Evolutionary conservation across 1,140 invertebrate genomes (phyloP).

Genomic region (Brachionus calyciflorus): DNA sequence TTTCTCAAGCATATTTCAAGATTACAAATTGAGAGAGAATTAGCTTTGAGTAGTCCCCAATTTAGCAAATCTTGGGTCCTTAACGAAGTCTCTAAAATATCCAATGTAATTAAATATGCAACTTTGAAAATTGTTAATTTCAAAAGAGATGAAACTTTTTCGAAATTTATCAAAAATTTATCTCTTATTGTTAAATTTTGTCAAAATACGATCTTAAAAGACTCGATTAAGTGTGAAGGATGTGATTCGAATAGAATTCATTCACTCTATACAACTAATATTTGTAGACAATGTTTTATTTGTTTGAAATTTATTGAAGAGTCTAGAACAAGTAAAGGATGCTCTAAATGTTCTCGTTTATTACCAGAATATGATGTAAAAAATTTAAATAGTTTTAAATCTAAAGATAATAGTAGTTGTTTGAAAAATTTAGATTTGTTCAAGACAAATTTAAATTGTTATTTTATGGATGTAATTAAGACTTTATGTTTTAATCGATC

Average conservation of each 20-base stretch:
- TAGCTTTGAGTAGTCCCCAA: neutral
- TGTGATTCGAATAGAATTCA: neutral
- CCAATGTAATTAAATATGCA: conserved; percentile 25
- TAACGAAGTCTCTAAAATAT: conserved; percentile 15
- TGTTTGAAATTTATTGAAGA: neutral
- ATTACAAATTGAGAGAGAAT: conserved; percentile 15
- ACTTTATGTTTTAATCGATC: conserved; percentile 10
- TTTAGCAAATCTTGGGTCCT: conserved; percentile 4
- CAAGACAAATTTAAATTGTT: neutral
- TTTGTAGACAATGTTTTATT: neutral
- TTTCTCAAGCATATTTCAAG: neutral
- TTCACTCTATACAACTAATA: neutral
- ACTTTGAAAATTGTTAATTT: conserved; percentile 31
- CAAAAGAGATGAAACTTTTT: neutral
- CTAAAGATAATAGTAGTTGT: neutral
- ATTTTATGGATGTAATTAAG: conserved; percentile 16
- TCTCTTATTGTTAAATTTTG: neutral
- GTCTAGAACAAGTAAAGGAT: neutral
- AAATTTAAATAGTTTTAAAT: neutral
- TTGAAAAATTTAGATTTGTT: neutral
- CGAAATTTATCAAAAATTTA: neutral
- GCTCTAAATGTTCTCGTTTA: neutral
- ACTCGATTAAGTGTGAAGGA: neutral
- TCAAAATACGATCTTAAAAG: neutral
- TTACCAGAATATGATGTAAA: neutral